A percentile compares a stretch with the other conserved stretches of the same genome.
phyloP scores from a whole-genome alignment of 2,113 vertebrate species.

The Ancistrus triradiatus region DNA sequence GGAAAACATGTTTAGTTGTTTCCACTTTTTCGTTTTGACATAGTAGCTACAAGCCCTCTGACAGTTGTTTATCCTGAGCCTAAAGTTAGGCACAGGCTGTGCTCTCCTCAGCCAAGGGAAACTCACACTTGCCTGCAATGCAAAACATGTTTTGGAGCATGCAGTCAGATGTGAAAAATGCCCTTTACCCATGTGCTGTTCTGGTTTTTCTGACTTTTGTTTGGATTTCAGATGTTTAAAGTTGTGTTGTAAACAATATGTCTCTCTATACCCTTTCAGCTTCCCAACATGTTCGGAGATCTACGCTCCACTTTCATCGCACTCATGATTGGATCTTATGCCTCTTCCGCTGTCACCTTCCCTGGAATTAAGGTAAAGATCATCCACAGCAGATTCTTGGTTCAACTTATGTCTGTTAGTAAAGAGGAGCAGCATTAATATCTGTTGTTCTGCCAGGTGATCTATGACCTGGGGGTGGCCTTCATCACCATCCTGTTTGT shows the following conservation, averaged over 20 bases:
- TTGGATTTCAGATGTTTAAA: too few species aligned
- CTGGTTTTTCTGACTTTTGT: not conserved
- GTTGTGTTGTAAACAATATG: not conserved
- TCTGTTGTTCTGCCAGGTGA: slow-evolving; percentile 74
- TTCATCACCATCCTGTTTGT: slow-evolving; percentile 88
- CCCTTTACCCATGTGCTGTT: not conserved
- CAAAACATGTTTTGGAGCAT: too few species aligned
- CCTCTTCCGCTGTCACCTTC: slow-evolving; percentile 96
- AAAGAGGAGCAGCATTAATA: slow-evolving; percentile 54
- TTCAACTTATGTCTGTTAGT: not conserved
- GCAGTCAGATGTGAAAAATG: not conserved
- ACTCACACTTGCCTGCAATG: too few species aligned
- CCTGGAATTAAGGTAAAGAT: slow-evolving; percentile 89
- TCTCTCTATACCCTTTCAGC: slow-evolving; percentile 58
- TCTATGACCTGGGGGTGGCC: slow-evolving; percentile 86
- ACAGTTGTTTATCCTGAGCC: slow-evolving; percentile 27
- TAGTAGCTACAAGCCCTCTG: not conserved
- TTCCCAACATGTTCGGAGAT: slow-evolving; percentile 97
- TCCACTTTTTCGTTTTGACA: not conserved
- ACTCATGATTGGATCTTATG: slow-evolving; percentile 98
- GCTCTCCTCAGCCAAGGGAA: too few species aligned
- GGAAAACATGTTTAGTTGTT: not conserved
- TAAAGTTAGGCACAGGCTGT: slow-evolving; percentile 42
- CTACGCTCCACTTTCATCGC: slow-evolving; percentile 95
- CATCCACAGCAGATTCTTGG: not conserved